A percentile compares a stretch with the other conserved stretches of the same genome.
Evolutionary conservation across 2,797 vertebrate species (phyloP).

Genomic region (Coccyzus lansbergi): DNA sequence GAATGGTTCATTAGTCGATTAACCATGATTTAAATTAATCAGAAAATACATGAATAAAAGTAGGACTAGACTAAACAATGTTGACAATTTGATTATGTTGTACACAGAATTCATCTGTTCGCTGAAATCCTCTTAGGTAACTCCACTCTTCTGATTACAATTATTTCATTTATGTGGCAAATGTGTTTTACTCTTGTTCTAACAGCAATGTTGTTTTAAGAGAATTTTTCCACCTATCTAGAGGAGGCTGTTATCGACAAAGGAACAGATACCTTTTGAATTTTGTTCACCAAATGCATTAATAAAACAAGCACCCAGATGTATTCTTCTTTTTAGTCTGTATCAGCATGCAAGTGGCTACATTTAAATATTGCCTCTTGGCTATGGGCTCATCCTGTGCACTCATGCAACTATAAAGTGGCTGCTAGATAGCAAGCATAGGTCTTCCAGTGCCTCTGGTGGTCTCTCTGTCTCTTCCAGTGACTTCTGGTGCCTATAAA

Average conservation of each 20-base stretch:
- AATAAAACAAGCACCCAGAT: background rate
- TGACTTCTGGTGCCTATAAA: background rate
- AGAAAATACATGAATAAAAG: constrained; percentile 63
- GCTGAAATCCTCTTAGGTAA: constrained; percentile 67
- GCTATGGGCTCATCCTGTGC: background rate
- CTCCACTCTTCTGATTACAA: constrained; percentile 71
- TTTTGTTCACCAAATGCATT: background rate
- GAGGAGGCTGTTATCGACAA: constrained; percentile 57
- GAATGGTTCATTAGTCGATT: constrained; percentile 70
- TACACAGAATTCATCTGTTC: constrained; percentile 71
- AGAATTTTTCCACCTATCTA: constrained; percentile 46
- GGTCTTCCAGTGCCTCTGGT: background rate
- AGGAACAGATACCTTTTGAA: background rate
- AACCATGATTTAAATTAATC: constrained; percentile 74
- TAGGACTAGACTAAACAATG: constrained; percentile 46
- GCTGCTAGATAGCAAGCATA: background rate
- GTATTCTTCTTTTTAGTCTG: background rate
- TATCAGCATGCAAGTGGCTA: background rate
- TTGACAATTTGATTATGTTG: constrained; percentile 73
- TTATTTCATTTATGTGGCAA: constrained; percentile 66
- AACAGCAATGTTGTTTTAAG: constrained; percentile 54
- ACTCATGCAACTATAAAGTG: background rate
- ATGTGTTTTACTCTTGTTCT: constrained; percentile 68
- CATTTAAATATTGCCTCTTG: background rate
- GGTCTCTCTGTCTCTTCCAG: background rate